These are phyloP conservation scores for Nothocercus julius DNA, from an alignment of 2,113 vertebrate species.

Conservation along the genomic window DNA sequence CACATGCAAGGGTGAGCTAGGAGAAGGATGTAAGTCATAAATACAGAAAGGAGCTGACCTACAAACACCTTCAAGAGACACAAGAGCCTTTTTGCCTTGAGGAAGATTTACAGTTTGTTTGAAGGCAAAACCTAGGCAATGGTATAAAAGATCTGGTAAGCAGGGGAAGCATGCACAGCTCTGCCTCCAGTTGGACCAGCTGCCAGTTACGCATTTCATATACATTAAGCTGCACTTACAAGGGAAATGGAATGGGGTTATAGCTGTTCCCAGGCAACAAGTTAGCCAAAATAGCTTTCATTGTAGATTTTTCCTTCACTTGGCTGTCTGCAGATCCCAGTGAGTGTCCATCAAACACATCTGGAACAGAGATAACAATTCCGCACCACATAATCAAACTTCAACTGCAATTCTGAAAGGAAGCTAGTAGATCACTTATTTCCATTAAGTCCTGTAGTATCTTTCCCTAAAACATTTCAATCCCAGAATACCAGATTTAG, in stretches of 20 bases:
- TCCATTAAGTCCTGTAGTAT: not conserved
- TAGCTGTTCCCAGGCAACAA: slow-evolving; percentile 96
- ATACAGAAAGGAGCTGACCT: not conserved
- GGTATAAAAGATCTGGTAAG: not conserved
- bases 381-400: not conserved
- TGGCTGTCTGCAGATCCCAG: slow-evolving; percentile 93
- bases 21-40: not conserved
- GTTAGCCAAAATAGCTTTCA: slow-evolving; percentile 98
- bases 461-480: not conserved
- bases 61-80: not conserved
- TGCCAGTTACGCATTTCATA: not conserved
- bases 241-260: slow-evolving; percentile 94
- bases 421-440: not conserved
- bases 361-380: slow-evolving; percentile 70
- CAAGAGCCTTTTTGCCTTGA: not conserved
- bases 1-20: not conserved
- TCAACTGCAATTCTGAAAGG: not conserved
- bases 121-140: not conserved
- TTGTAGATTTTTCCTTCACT: slow-evolving; percentile 98
- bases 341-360: slow-evolving; percentile 94
- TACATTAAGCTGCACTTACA: slow-evolving; percentile 82
- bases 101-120: not conserved
- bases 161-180: not conserved
- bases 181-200: not conserved
- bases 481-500: not conserved